phyloP scores from a whole-genome alignment of 2,113 vertebrate species.

The Cinclus mexicanus region DNA sequence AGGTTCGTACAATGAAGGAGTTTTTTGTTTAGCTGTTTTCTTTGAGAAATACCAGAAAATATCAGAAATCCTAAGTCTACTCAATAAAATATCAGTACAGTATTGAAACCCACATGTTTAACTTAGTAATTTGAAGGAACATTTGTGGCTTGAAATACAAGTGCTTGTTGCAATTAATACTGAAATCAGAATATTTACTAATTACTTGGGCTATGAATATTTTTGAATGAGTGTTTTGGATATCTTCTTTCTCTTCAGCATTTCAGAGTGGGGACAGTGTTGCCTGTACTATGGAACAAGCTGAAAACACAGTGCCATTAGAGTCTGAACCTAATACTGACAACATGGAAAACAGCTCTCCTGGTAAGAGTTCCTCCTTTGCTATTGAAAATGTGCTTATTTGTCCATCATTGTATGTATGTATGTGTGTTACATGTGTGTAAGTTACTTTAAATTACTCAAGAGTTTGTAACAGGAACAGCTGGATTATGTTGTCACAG shows the following conservation, averaged over 20 bases:
- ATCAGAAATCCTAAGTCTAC: not conserved
- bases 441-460: not conserved
- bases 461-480: not conserved
- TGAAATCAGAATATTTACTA: not conserved
- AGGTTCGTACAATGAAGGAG: not conserved
- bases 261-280: slow-evolving; percentile 73
- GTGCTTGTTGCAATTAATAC: not conserved
- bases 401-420: not conserved
- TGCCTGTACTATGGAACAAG: slow-evolving; percentile 79
- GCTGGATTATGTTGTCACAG: not conserved
- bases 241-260: slow-evolving; percentile 68
- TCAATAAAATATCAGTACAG: not conserved
- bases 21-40: not conserved
- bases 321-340: slow-evolving; percentile 79
- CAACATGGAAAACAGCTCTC: slow-evolving; percentile 80
- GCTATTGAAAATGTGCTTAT: not conserved
- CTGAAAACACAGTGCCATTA: slow-evolving; percentile 73
- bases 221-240: not conserved
- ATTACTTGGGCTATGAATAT: not conserved
- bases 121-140: not conserved
- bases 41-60: not conserved
- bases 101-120: not conserved
- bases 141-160: not conserved
- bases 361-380: slow-evolving; percentile 75
- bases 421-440: not conserved